Conservation (phyloP, 2,888 invertebrate species). For the Branchinecta sandiegonensis region DNA sequence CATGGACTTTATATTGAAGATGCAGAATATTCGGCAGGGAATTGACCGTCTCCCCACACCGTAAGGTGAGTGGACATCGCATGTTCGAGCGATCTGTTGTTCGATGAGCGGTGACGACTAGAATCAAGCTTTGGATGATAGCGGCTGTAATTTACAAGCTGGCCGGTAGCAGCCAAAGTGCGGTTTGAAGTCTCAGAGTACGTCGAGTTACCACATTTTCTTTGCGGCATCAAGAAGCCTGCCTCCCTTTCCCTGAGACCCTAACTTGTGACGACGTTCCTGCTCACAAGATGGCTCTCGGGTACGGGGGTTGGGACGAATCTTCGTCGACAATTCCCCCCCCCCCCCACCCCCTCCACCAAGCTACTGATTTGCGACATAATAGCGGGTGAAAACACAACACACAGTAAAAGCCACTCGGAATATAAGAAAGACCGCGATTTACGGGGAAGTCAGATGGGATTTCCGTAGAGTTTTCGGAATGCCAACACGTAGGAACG, state of each 20-base stretch:
- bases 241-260: conserved; percentile 60
- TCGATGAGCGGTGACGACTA: not conserved
- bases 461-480: no score
- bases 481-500: no score
- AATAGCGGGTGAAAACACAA: no score
- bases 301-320: conserved; percentile 12
- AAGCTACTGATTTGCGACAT: no score
- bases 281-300: conserved; percentile 15
- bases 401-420: no score
- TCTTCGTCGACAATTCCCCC: not conserved
- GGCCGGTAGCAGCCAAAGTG: not conserved
- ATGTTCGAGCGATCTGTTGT: no score
- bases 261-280: conserved; percentile 49
- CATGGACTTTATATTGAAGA: no score
- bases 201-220: not conserved
- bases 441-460: no score
- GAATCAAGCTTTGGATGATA: not conserved
- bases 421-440: no score
- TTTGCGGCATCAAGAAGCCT: conserved; percentile 29
- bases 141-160: not conserved
- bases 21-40: no score
- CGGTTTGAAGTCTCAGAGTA: not conserved
- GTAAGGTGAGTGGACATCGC: no score
- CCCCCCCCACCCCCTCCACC: not conserved
- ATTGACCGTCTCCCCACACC: no score